Base-by-base conservation (phyloP, 1,140 invertebrate species). In the Acromyrmex heyeri region DNA sequence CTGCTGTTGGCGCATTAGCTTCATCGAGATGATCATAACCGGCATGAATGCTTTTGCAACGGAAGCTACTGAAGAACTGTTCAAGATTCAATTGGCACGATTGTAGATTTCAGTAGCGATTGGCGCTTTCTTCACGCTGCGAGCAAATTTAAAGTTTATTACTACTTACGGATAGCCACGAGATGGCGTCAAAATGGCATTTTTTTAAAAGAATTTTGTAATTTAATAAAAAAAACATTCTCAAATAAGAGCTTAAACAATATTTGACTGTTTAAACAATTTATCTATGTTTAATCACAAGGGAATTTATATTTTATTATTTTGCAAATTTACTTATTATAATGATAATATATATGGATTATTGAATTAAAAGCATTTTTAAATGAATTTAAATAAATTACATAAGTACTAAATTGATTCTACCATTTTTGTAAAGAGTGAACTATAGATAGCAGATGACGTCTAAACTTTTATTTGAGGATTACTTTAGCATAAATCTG, bases 401-500 rank as follows among this genome's bases (percentile, higher is more conserved):
- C 16, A 44, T 21, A 38, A 10, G 3, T 34, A n/a, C 2, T 65
- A 65, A 65, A 38, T n/a, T 65, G 34, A 38, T n/a, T n/a, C n/a
- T 1, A 34, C 4, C 6, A 5, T 65, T 65, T 69, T 24, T 61
- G 10, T 44, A 44, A 44, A 57, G 8, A 57, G n/a, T 57, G 55
- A 5, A 55, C 8, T 2, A 21, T 10, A 8, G 8, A 57, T 57
- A 21, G 53, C 55, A 64, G 34, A n/a, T 38, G 1, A 34, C 10
- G 21, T 65, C 30, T 18, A 65, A 34, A n/a, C 5, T 61, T 14
- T 34, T 34, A 34, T 8, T 62, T 10, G 62, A 34, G 16, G 18
- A 64, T 7, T 65, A 65, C 5, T 67, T 44, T 67, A 67, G 12
- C 34, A 67, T n/a, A 44, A 67, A n/a, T n/a, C n/a, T n/a, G n/a